Percentiles rank a stretch among this genome's conserved stretches.
phyloP scores from a whole-genome alignment of 1,140 invertebrate species.

The Melitaea cinxia region DNA sequence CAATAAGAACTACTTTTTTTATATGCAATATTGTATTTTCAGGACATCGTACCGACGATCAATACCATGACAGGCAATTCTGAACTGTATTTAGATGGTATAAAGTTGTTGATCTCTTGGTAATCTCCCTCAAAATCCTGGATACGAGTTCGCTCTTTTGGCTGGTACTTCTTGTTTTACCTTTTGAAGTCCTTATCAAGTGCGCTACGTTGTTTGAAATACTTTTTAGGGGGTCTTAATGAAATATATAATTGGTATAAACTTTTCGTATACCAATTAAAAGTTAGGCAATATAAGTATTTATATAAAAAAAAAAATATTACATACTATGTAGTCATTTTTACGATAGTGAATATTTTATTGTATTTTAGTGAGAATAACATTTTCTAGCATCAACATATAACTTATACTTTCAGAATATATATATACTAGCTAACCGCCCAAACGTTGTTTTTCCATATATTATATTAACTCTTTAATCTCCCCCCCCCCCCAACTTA shows the following conservation, averaged over 20 bases:
- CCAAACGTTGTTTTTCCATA: no score
- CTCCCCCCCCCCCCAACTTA: no score
- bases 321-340: no score
- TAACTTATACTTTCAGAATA: no score
- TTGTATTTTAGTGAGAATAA: no score
- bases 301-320: no score
- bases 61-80: background rate
- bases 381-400: no score
- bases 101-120: background rate
- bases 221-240: background rate
- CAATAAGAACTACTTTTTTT: conserved; percentile 27
- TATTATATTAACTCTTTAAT: no score
- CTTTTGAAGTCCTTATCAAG: conserved; percentile 21
- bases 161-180: conserved; percentile 10
- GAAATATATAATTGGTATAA: background rate
- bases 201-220: background rate
- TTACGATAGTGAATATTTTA: no score
- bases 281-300: no score
- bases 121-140: background rate
- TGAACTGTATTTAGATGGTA: background rate
- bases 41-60: conserved; percentile 17
- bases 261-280: no score
- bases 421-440: no score
- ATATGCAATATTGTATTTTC: conserved; percentile 4
- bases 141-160: conserved; percentile 7